phyloP scores from a whole-genome alignment of 2,113 vertebrate genomes.

The Prolemur simus region DNA sequence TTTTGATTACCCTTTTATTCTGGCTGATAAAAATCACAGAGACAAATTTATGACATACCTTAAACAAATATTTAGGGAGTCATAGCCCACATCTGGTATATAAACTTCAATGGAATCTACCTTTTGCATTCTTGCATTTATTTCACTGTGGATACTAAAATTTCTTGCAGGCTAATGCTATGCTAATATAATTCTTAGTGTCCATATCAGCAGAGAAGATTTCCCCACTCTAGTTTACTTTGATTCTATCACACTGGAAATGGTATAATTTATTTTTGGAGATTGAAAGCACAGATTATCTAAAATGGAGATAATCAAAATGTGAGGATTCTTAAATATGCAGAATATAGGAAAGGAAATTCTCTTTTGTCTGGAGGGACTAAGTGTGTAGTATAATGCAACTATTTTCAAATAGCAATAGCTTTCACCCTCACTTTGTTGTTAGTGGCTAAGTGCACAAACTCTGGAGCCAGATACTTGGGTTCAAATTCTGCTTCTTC shows the following conservation, averaged over 20 bases:
- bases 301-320: not conserved
- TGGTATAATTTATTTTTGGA: not conserved
- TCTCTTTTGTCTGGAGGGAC: not conserved
- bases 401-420: not conserved
- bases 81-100: not conserved
- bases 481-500: not conserved
- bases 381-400: not conserved
- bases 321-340: not conserved
- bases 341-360: not conserved
- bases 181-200: not conserved
- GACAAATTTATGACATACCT: not conserved
- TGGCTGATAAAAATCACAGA: not conserved
- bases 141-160: not conserved
- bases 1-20: not conserved
- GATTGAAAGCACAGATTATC: not conserved
- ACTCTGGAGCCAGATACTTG: not conserved
- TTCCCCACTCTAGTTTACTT: not conserved
- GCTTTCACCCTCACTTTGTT: not conserved
- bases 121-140: not conserved
- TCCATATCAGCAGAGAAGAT: not conserved
- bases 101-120: not conserved
- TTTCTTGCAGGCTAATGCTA: not conserved
- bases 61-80: slow-evolving; percentile 26
- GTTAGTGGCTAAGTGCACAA: not conserved
- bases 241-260: not conserved